Evolutionary conservation across 2,888 invertebrate genomes (phyloP), one percentile per base, ranked within the genome.

Genomic region (Diarsia mendica): DNA sequence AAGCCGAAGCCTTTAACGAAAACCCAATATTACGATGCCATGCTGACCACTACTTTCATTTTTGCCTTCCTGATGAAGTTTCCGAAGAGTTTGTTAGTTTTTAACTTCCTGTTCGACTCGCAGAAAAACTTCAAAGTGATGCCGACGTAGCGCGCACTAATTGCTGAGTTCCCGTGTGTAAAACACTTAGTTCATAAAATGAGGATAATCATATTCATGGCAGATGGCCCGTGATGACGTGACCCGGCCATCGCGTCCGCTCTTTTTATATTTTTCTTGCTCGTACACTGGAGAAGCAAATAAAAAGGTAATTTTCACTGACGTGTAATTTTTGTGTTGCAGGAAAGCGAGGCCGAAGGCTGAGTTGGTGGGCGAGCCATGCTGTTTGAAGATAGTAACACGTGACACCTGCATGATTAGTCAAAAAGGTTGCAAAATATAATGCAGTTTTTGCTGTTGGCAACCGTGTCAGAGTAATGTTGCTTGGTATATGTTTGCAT

Each of bases 191-290:
- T 85, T 82, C 67, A 69, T 85, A 75, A 85, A 86, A 86, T 58
- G 79, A 76, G 77, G 77, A 76, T 79, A 82, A 78, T 86, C 74
- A 85, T 78, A 82, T 87, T 87, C 79, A 85, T 68, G 63, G 68
- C 76, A 79, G 79, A 82, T 77, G 75, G 58, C n/a, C 61, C 39
- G 65, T 77, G 80, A 75, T 83, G 84, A 77, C 84, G 69, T 75
- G 81, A 77, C 77, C 61, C 23, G 51, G 68, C 48, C 39, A 68
- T 68, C 72, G 61, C 65, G 61, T 64, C 28, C 67, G 33, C 20
- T 75, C 66, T 83, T 84, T 83, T 67, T 77, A 68, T n/a, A 53
- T 13, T 53, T 81, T 76, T 65, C n/a, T 46, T 46, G 13, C 49
- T 65, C 5, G 63, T 51, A n/a, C 49, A 49, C 49, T 70, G 64